These are phyloP conservation scores for Schizothorax lantsangensis DNA, from an alignment of 2,797 vertebrate genomes.

Conservation along the genomic window DNA sequence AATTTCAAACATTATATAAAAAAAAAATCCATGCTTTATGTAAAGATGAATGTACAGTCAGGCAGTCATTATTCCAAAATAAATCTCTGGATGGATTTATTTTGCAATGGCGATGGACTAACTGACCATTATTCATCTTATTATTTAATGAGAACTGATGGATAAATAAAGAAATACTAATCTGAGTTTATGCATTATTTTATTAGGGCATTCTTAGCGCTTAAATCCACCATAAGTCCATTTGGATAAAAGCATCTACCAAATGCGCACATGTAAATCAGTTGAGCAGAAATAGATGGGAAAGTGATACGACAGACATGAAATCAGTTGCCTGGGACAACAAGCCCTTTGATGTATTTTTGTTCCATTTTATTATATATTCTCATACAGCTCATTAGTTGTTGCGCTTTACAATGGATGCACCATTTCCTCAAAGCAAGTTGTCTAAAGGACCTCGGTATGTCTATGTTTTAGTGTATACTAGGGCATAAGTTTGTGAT, in stretches of 20 bases:
- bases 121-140: background rate
- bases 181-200: background rate
- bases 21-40: background rate
- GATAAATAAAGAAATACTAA: background rate
- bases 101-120: background rate
- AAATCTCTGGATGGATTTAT: constrained; percentile 1
- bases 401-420: background rate
- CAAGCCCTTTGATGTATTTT: background rate
- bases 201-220: background rate
- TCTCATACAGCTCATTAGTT: constrained; percentile 12
- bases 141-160: background rate
- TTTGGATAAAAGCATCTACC: background rate
- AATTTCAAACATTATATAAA: too few relatives aligned
- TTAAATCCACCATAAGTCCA: background rate
- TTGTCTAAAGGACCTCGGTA: background rate
- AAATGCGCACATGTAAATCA: background rate
- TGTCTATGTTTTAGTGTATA: background rate
- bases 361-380: background rate
- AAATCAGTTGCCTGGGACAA: background rate
- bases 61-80: background rate
- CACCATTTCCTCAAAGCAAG: background rate
- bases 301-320: background rate
- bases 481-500: background rate
- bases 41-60: background rate
- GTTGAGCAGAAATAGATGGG: background rate